These are phyloP conservation scores for Pissodes strobi DNA, from an alignment of 1,140 invertebrate genomes.

Conservation along the genomic window DNA sequence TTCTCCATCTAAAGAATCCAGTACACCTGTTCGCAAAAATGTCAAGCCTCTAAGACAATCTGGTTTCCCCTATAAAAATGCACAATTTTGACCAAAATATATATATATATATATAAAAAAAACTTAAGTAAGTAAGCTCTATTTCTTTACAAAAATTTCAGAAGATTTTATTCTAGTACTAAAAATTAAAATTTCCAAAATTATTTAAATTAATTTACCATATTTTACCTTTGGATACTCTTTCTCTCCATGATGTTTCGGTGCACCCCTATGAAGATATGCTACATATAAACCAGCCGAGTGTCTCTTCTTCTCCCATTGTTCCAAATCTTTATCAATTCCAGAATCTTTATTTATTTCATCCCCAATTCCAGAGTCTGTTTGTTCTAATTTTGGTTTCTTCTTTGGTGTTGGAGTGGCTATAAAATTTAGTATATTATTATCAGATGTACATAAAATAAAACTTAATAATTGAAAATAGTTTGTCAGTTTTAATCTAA, in stretches of 20 bases:
- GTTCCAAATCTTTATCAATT: slow-evolving; percentile 63
- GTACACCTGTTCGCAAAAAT: slow-evolving; percentile 85
- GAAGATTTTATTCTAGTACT: no score
- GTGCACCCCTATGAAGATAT: slow-evolving; percentile 75
- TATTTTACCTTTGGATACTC: slow-evolving; percentile 76
- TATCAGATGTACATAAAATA: no score
- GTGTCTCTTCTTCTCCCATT: slow-evolving; percentile 67
- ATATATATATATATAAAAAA: no score
- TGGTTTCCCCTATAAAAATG: slow-evolving; percentile 65
- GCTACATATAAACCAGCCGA: slow-evolving; percentile 68
- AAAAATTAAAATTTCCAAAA: no score
- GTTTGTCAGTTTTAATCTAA: no score
- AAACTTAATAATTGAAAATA: background rate
- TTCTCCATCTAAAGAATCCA: slow-evolving; percentile 86
- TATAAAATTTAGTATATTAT: no score
- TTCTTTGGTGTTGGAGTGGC: slow-evolving; percentile 47
- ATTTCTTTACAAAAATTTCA: slow-evolving; percentile 19
- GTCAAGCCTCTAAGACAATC: slow-evolving; percentile 76
- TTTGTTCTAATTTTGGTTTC: slow-evolving; percentile 45
- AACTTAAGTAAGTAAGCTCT: background rate
- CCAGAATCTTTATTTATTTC: no score
- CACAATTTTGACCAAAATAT: background rate
- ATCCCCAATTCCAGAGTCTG: slow-evolving; percentile 41
- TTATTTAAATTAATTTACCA: no score
- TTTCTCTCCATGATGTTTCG: slow-evolving; percentile 79